phyloP scores from a whole-genome alignment of 2,888 invertebrate species.

The Netelia melanura region DNA sequence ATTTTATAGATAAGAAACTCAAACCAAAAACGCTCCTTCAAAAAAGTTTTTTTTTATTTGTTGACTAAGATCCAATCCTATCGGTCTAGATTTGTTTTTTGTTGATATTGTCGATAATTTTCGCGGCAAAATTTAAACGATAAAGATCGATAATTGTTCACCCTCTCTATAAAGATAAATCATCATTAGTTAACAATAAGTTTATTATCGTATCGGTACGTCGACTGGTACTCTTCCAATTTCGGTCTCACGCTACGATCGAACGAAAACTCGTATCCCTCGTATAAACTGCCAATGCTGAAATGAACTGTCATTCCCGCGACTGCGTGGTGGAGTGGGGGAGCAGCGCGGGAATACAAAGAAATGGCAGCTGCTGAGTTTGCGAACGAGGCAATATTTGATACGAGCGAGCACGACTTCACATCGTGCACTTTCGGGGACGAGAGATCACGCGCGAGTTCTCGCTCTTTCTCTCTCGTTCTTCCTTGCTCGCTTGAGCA shows the following conservation, averaged over 20 bases:
- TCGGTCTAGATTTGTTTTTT: neutral
- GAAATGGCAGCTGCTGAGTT: constrained; percentile 79
- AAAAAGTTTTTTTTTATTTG: neutral
- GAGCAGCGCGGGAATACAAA: constrained; percentile 71
- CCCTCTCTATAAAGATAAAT: neutral
- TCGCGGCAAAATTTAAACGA: neutral
- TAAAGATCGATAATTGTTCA: neutral
- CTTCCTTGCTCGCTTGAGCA: neutral
- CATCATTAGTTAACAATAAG: neutral
- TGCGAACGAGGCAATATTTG: constrained; percentile 79
- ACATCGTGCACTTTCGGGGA: constrained; percentile 51
- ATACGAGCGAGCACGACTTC: constrained; percentile 73
- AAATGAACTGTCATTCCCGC: constrained; percentile 71
- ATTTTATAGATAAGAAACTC: too few relatives aligned
- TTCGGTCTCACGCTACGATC: constrained; percentile 51
- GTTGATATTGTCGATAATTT: neutral
- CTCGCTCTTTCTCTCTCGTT: constrained; percentile 18
- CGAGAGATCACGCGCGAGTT: constrained; percentile 50
- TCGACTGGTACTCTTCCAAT: constrained; percentile 17
- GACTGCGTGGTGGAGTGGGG: neutral
- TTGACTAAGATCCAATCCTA: neutral
- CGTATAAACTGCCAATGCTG: constrained; percentile 63
- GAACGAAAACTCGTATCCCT: constrained; percentile 46
- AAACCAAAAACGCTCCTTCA: neutral
- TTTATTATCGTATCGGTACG: neutral